Base-by-base conservation (phyloP, 2,888 invertebrate genomes). In the Troides oblongomaculatus region DNA sequence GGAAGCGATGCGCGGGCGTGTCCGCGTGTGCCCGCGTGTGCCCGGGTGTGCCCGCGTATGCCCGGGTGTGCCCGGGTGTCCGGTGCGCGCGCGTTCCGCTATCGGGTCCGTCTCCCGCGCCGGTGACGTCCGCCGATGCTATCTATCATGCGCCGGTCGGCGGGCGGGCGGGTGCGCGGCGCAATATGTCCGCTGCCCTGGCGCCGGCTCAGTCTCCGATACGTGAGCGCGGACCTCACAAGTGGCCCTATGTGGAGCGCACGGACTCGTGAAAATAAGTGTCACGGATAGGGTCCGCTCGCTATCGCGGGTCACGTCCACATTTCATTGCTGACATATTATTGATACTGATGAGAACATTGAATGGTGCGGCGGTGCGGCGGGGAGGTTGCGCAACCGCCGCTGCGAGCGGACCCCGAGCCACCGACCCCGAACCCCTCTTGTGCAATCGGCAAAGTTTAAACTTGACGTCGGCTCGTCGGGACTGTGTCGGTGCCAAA, bases 251-350 rank as follows among this genome's bases (percentile, higher is more conserved):
- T 87, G 83, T 90, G 83, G 87, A 87, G 84, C 89, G 84, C 79
- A 87, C 88, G 87, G 85, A 89, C 84, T 88, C 87, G 87, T 88
- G 90, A 90, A 91, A 91, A 90, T 90, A 90, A 90, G 88, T 90
- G 90, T 90, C 83, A 83, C 81, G 81, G 79, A 80, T 80, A 82
- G 83, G 84, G 89, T 82, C 88, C 90, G 85, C 75, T 77, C 79
- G 76, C 79, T 92, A 92, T 91, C 92, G 78, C 69, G 76, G 90
- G 92, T 90, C 92, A 86, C 81, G 86, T 87, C 87, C 84, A 46
- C 81, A 88, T 87, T 90, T 89, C 89, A 90, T 90, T 89, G 84
- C 84, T 86, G 88, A 88, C 89, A 87, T 90, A 87, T 90, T 89
- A 88, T 85, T 89, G 87, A 87, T 88, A 90, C 86, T 83, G 79